Evolutionary conservation across 2,888 invertebrate genomes (phyloP).

Genomic region (Synanthedon andrenaeformis): DNA sequence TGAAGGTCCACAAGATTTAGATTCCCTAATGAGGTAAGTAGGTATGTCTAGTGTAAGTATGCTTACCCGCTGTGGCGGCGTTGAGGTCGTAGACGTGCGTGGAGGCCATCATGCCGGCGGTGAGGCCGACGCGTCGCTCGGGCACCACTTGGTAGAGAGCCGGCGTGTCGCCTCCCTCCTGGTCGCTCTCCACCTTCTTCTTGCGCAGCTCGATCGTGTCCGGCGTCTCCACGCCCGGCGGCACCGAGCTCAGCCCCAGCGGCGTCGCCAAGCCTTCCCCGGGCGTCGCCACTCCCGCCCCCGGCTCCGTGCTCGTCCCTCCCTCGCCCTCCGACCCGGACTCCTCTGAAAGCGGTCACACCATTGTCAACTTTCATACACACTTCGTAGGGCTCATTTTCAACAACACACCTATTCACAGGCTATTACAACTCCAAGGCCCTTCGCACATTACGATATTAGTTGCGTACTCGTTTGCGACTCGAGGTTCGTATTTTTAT

Average conservation of each 20-base stretch:
- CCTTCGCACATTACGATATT: no score
- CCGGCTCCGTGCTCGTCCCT: conserved; percentile 65
- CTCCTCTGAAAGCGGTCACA: conserved; percentile 29
- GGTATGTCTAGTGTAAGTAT: no score
- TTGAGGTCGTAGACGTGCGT: conserved; percentile 98
- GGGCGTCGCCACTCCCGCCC: conserved; percentile 89
- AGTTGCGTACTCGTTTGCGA: no score
- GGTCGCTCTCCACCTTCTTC: conserved; percentile 94
- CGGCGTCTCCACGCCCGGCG: conserved; percentile 97
- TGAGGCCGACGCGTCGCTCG: conserved; percentile 91
- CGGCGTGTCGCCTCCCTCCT: conserved; percentile 97
- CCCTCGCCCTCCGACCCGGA: conserved; percentile 38
- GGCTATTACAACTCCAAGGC: no score
- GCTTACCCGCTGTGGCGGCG: conserved; percentile 60
- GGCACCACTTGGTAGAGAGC: conserved; percentile 95
- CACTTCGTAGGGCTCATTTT: not conserved
- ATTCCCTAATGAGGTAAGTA: no score
- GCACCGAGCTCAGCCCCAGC: conserved; percentile 90
- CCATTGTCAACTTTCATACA: not conserved
- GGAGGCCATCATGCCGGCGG: conserved; percentile 98
- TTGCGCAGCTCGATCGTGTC: conserved; percentile 98
- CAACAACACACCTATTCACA: not conserved
- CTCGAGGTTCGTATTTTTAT: no score
- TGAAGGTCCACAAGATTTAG: no score
- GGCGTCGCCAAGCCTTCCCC: conserved; percentile 96